A percentile compares a stretch with the other conserved stretches of the same genome.
Conservation (phyloP, 92 coral and sea anemone species). For the Phenganax subtilis region DNA sequence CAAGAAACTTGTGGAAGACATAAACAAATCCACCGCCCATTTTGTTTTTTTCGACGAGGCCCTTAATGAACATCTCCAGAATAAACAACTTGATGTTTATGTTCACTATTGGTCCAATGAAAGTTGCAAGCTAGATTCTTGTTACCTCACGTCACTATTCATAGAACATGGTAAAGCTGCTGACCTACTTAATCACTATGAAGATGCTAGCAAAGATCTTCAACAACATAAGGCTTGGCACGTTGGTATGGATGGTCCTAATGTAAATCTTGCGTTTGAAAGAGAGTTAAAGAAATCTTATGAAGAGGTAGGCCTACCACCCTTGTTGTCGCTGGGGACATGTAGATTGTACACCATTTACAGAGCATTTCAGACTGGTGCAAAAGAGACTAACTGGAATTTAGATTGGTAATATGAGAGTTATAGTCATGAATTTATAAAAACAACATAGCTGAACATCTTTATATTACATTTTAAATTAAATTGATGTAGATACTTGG, state of each 20-base stretch:
- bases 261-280: conserved; percentile 56
- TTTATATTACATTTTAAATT: neutral
- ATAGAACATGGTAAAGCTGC: conserved; percentile 51
- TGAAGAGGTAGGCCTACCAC: conserved; percentile 29
- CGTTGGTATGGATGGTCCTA: conserved; percentile 58
- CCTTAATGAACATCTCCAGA: conserved; percentile 50
- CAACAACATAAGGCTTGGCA: conserved; percentile 42
- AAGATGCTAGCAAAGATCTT: conserved; percentile 48
- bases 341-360: conserved; percentile 63
- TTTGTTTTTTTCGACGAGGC: conserved; percentile 51
- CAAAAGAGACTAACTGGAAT: conserved; percentile 54
- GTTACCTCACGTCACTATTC: conserved; percentile 52
- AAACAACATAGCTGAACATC: neutral
- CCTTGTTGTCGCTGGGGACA: conserved; percentile 55
- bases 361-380: conserved; percentile 59
- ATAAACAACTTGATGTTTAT: conserved; percentile 51
- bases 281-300: conserved; percentile 35
- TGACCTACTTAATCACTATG: conserved; percentile 50
- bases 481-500: conserved; percentile 12
- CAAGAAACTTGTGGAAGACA: conserved; percentile 40
- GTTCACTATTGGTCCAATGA: conserved; percentile 51
- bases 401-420: conserved; percentile 41
- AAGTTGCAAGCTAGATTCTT: conserved; percentile 44
- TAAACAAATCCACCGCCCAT: conserved; percentile 47
- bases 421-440: neutral